These are phyloP conservation scores for Holothuria scabra DNA, from an alignment of 53 echinoderm and acorn worm genomes.

Conservation along the genomic window DNA sequence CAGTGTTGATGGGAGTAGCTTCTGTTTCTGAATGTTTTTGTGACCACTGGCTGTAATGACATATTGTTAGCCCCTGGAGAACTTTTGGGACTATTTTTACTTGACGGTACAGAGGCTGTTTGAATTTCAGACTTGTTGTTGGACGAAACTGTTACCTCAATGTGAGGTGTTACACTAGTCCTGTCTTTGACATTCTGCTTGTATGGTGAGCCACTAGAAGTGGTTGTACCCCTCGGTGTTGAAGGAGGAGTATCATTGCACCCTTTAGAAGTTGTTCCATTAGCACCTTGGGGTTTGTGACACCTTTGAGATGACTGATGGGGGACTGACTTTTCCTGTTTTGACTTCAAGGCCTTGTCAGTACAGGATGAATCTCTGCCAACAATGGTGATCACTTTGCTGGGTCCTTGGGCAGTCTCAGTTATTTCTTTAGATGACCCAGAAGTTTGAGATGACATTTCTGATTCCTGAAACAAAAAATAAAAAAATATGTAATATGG, in stretches of 20 bases:
- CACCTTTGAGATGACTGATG: not conserved
- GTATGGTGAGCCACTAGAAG: not conserved
- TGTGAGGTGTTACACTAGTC: slow-evolving; percentile 26
- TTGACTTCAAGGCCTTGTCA: slow-evolving; percentile 22
- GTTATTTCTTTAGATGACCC: slow-evolving; percentile 82
- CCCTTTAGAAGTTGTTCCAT: slow-evolving; percentile 12
- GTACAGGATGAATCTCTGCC: not conserved
- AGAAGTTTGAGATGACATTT: slow-evolving; percentile 82
- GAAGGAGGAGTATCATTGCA: slow-evolving; percentile 20
- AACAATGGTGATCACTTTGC: not conserved
- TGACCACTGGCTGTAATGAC: slow-evolving; percentile 64
- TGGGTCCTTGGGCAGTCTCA: slow-evolving; percentile 14
- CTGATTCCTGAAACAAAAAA: slow-evolving; percentile 76
- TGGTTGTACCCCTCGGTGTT: not conserved
- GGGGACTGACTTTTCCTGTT: slow-evolving; percentile 5
- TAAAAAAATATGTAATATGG: too few relatives aligned
- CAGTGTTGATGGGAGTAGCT: slow-evolving; percentile 52
- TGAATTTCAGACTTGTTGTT: slow-evolving; percentile 46
- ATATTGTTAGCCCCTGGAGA: slow-evolving; percentile 6
- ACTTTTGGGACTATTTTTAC: slow-evolving; percentile 5
- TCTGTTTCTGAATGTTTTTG: slow-evolving; percentile 83
- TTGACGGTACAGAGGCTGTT: not conserved
- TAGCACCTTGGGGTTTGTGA: too few relatives aligned
- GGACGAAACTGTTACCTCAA: slow-evolving; percentile 42
- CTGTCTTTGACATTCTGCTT: slow-evolving; percentile 21